phyloP scores from a whole-genome alignment of 1,140 invertebrate species.

The Pseudomyrmex flavicornis region DNA sequence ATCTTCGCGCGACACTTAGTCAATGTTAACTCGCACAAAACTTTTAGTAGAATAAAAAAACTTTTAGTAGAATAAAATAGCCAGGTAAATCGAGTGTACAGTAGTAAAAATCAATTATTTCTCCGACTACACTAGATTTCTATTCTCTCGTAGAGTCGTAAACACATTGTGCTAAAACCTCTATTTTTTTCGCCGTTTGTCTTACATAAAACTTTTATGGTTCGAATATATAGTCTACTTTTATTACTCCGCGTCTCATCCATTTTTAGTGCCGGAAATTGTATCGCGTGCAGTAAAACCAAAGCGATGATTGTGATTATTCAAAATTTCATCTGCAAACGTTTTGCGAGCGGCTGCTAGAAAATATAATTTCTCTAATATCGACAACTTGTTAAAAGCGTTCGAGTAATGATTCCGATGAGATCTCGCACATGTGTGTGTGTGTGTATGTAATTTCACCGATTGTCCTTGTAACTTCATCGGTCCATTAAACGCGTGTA shows the following conservation, averaged over 20 bases:
- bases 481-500: slow-evolving; percentile 36
- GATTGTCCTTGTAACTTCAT: slow-evolving; percentile 39
- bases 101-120: too few relatives aligned
- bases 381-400: slow-evolving; percentile 22
- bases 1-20: not conserved
- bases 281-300: slow-evolving; percentile 11
- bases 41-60: too few relatives aligned
- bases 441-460: slow-evolving; percentile 30
- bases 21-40: too few relatives aligned
- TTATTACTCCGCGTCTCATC: slow-evolving; percentile 12
- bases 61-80: too few relatives aligned
- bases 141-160: too few relatives aligned
- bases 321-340: slow-evolving; percentile 11
- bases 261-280: not conserved
- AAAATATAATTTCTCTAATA: not conserved
- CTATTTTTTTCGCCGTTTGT: slow-evolving; percentile 4
- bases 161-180: slow-evolving; percentile 17
- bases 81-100: too few relatives aligned
- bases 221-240: slow-evolving; percentile 11
- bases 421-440: too few relatives aligned
- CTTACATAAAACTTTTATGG: slow-evolving; percentile 39
- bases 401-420: not conserved
- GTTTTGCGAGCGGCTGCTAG: not conserved
- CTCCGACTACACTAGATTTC: too few relatives aligned
- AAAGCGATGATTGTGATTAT: not conserved